A percentile compares a stretch with the other conserved stretches of the same genome.
Conservation (phyloP, 2,888 invertebrate genomes). For the Copidosoma aretas region DNA sequence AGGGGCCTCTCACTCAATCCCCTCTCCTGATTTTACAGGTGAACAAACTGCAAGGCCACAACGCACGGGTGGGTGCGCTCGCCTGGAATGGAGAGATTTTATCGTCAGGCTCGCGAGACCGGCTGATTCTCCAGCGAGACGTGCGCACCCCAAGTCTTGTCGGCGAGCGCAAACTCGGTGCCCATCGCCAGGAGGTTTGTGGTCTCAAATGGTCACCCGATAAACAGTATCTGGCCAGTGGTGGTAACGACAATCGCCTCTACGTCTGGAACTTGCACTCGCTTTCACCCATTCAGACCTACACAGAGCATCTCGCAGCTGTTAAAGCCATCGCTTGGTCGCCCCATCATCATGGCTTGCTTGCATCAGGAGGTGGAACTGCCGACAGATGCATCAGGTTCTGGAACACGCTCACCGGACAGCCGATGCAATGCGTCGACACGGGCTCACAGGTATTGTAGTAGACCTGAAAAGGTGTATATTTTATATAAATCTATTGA, state of each 20-base stretch:
- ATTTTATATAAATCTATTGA: too few relatives aligned
- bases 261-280: conserved; percentile 93
- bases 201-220: conserved; percentile 99
- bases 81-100: conserved; percentile 98
- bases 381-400: conserved; percentile 96
- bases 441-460: conserved; percentile 83
- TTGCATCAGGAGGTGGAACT: conserved; percentile 99
- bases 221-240: conserved; percentile 95
- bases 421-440: conserved; percentile 97
- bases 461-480: background rate
- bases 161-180: conserved; percentile 81
- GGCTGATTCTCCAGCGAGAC: conserved; percentile 92
- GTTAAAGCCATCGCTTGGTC: conserved; percentile 99
- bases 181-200: conserved; percentile 96
- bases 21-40: conserved; percentile 67
- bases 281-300: conserved; percentile 89
- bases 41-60: conserved; percentile 88
- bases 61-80: conserved; percentile 89
- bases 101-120: conserved; percentile 93
- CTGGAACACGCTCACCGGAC: conserved; percentile 98
- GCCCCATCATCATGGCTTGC: conserved; percentile 95
- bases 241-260: conserved; percentile 96
- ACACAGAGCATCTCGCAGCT: conserved; percentile 95
- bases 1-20: background rate
- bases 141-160: conserved; percentile 82